Evolutionary conservation across 1,140 invertebrate species (phyloP), one percentile per base, ranked within the genome.

Genomic region (Trachymyrmex cornetzi): DNA sequence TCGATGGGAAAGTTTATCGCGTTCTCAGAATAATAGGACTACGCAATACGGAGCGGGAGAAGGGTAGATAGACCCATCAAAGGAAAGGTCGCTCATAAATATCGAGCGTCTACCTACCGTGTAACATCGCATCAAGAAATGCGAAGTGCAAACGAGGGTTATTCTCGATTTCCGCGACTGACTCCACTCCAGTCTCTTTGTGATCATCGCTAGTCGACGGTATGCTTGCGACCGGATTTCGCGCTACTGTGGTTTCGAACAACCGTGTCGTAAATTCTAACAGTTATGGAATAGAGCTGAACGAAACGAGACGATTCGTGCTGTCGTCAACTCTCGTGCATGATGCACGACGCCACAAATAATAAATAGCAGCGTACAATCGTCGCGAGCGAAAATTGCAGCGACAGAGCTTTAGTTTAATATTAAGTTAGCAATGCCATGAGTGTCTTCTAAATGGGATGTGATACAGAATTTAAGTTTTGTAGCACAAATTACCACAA

Each of bases 1-100:
- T 61, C 22, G 55, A 75, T 24, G 69, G 22, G 38, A 75, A 84
- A 84, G 69, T 48, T 75, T 57, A 48, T 61, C 38, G 27, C 19
- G 55, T 75, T 75, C 38, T 48, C 80, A 61, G 38, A 61, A 63
- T 75, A 84, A 75, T 61, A 75, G 57, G 27, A 50, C 38, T 61
- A 34, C 38, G 38, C 11, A 44, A 9, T 6, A 9, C 9, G 7
- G 16, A 0, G 14, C 0, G 34, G 6, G 4, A 44, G 12, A 11
- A 19, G 27, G 1, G 0, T 48, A 9, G 55, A 7, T 48, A 44
- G 50, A 19, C 34, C 19, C 57, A 24, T 75, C 69, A 74, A 50
- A 84, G 55, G 19, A 30, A 72, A 61, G 67, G 38, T 74, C 38
- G 53, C 19, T 74, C 67, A 38, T 82, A 59, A 61, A 61, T 61